phyloP scores from a whole-genome alignment of 2,888 invertebrate genomes.

The Drosophila mimetica region DNA sequence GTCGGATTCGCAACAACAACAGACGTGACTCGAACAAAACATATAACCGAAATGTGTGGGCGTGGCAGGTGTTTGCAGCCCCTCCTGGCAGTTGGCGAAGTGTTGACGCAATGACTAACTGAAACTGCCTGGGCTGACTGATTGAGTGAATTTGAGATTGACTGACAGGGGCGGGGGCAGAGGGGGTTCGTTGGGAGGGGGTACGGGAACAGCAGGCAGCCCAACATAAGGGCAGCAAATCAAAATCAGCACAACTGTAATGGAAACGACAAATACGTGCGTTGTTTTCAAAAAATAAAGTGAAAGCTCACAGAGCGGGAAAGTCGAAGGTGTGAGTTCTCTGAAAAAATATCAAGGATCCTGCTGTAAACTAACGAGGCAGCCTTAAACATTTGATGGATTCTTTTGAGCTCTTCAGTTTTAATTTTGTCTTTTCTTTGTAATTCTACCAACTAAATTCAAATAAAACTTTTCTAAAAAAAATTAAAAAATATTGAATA shows the following conservation, averaged over 20 bases:
- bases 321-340: slow-evolving; percentile 1
- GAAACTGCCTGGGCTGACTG: slow-evolving; percentile 73
- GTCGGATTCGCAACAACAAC: slow-evolving; percentile 66
- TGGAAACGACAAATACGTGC: slow-evolving; percentile 80
- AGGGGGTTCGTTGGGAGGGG: neutral
- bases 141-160: slow-evolving; percentile 80
- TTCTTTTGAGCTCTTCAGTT: neutral
- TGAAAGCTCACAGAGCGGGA: slow-evolving; percentile 1
- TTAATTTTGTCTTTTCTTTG: too few relatives aligned
- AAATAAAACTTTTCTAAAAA: too few relatives aligned
- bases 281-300: slow-evolving; percentile 48
- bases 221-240: slow-evolving; percentile 63
- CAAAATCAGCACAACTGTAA: slow-evolving; percentile 81
- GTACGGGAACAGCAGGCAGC: slow-evolving; percentile 5
- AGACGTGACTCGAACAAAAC: slow-evolving; percentile 67
- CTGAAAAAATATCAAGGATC: slow-evolving; percentile 6
- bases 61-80: slow-evolving; percentile 34
- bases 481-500: too few relatives aligned
- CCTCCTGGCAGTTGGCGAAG: slow-evolving; percentile 51
- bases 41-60: slow-evolving; percentile 50
- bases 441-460: too few relatives aligned
- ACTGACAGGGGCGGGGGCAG: slow-evolving; percentile 53
- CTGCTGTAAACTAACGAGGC: neutral
- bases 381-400: neutral
- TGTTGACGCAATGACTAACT: slow-evolving; percentile 79